phyloP scores from a whole-genome alignment of 2,113 vertebrate species.

The Casuarius casuarius region DNA sequence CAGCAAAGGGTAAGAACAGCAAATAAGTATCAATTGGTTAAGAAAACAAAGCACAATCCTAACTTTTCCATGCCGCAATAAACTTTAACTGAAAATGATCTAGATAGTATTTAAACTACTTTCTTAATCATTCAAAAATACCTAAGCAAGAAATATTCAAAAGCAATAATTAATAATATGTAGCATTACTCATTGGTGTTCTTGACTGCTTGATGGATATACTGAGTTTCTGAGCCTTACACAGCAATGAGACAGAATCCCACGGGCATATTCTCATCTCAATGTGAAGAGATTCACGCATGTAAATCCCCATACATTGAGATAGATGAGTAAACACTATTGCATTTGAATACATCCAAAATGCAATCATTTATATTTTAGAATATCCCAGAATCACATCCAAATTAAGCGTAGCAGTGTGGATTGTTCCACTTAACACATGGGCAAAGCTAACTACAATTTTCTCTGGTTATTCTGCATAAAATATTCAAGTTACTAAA shows the following conservation, averaged over 20 bases:
- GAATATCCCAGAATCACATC: background rate
- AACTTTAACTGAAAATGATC: conserved; percentile 49
- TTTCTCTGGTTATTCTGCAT: background rate
- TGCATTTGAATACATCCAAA: conserved; percentile 6
- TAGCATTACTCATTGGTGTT: conserved; percentile 29
- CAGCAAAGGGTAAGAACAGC: conserved; percentile 83
- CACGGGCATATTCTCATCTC: conserved; percentile 30
- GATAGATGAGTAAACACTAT: conserved; percentile 15
- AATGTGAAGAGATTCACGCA: conserved; percentile 11
- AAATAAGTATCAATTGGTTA: conserved; percentile 79
- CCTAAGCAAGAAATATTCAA: conserved; percentile 32
- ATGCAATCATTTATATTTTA: background rate
- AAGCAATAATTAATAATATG: conserved; percentile 35
- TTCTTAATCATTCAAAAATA: conserved; percentile 42
- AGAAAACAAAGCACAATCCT: conserved; percentile 66
- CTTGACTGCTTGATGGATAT: conserved; percentile 47
- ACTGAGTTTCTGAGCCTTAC: conserved; percentile 39
- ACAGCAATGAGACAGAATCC: conserved; percentile 23
- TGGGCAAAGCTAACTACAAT: background rate
- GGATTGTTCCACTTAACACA: background rate
- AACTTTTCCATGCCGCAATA: conserved; percentile 60
- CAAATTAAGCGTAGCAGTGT: background rate
- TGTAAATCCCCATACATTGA: conserved; percentile 21
- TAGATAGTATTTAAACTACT: conserved; percentile 17
- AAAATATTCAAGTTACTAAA: conserved; percentile 8